Evolutionary conservation across 2,113 vertebrate genomes (phyloP), one percentile per base, ranked within the genome.

Genomic region (Plectropomus leopardus): DNA sequence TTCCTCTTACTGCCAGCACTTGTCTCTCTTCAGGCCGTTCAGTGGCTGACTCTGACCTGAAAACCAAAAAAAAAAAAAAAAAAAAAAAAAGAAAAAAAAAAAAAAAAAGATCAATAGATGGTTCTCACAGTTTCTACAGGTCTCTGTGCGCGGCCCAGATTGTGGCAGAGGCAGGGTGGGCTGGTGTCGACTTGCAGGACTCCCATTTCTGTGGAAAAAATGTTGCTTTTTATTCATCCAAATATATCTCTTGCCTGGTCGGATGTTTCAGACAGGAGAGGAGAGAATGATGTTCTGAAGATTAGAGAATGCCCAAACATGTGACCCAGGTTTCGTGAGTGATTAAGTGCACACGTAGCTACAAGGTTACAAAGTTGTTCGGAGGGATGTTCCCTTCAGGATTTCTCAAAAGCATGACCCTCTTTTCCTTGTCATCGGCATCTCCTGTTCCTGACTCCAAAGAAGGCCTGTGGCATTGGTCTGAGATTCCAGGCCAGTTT

Each of bases 91-190:
- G 55, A 7, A 17, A 59, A 15, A 53, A 23, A 53, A 24, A 55
- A 68, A 42, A 24, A 36, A 86, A 44, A 17, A 34, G n/a, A 83
- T 92, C 88, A 92, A 88, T 76, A 61, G 85, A 85, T 21, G 88
- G 80, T 86, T 79, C 65, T 93, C 92, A 94, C 93, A 93, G 92
- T 91, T 93, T 89, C 74, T 88, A 80, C 88, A 90, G 92, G 92
- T 93, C 90, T 92, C 88, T 88, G 87, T 85, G 79, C 58, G 53
- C 48, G 63, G 87, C 60, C 79, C 80, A 75, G 67, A 76, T 73
- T 60, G 72, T 82, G 83, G 88, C 83, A 71, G 86, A 83, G 78
- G 85, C 88, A 78, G 86, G 77, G 63, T 17, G 57, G 79, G 68
- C 86, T 69, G 64, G 51, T 71, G 82, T 57, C 2, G 16, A 78